phyloP scores from a whole-genome alignment of 2,113 vertebrate species.

The Hemibagrus wyckioides region DNA sequence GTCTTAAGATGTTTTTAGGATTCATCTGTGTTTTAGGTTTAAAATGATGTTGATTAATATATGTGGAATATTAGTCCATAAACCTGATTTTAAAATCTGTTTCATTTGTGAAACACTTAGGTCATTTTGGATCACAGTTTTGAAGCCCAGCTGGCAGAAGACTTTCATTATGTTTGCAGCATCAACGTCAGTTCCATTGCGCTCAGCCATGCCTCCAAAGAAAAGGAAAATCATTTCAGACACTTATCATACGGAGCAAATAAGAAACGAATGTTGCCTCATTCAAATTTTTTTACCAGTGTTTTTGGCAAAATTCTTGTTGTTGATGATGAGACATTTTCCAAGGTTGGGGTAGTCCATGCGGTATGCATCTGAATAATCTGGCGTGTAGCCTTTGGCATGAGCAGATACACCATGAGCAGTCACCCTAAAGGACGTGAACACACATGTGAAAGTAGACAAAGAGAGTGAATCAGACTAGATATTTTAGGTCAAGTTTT shows the following conservation, averaged over 20 bases:
- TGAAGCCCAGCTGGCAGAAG: constrained; percentile 50
- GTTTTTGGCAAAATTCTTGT: constrained; percentile 78
- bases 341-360: constrained; percentile 81
- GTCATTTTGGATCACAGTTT: constrained; percentile 9
- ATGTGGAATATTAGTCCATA: background rate
- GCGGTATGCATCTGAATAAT: constrained; percentile 66
- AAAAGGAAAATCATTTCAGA: background rate
- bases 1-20: background rate
- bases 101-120: constrained; percentile 41
- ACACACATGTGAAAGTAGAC: background rate
- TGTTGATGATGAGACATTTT: constrained; percentile 82
- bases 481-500: background rate
- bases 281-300: constrained; percentile 67
- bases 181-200: constrained; percentile 54
- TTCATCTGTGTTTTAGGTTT: background rate
- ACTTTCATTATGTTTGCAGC: constrained; percentile 19
- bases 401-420: background rate
- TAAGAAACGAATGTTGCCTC: background rate
- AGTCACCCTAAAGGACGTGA: background rate
- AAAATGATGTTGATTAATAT: background rate
- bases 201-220: constrained; percentile 44
- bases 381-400: constrained; percentile 20
- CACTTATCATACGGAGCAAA: background rate
- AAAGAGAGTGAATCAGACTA: background rate
- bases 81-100: constrained; percentile 42